phyloP scores from a whole-genome alignment of 37 sponge, comb jelly and placozoan species.

The Bolinopsis microptera region DNA sequence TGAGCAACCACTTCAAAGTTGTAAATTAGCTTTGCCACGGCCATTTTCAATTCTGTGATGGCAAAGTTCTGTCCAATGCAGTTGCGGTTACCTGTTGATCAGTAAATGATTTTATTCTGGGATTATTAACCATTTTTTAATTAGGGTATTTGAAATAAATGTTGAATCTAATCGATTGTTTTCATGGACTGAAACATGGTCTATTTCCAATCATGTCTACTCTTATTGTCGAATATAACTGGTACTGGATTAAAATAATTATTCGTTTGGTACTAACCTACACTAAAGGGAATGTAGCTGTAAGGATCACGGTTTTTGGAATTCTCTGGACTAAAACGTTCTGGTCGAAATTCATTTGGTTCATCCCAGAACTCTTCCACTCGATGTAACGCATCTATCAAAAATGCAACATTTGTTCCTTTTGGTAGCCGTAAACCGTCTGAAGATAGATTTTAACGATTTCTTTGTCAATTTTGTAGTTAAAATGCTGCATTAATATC shows the following conservation, averaged over 20 bases:
- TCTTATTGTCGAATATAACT: no score
- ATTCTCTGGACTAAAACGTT: not conserved
- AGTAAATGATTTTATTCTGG: no score
- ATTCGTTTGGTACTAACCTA: no score
- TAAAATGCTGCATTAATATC: no score
- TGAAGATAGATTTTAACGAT: no score
- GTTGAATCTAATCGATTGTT: no score
- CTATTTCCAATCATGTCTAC: no score
- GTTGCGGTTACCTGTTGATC: not conserved
- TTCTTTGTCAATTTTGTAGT: no score
- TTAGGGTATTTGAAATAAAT: no score
- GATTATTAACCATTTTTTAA: no score
- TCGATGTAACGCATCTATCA: not conserved
- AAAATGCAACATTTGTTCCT: not conserved
- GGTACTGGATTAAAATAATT: no score
- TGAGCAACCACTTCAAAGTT: not conserved
- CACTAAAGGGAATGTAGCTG: conserved; percentile 24
- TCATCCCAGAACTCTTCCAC: not conserved
- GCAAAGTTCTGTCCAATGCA: conserved; percentile 25
- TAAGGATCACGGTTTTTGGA: not conserved
- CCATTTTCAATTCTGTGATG: not conserved
- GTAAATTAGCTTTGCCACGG: not conserved
- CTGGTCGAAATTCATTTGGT: not conserved
- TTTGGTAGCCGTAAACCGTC: not conserved
- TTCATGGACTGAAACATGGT: no score